Evolutionary conservation across 2,888 invertebrate genomes (phyloP), one percentile per base, ranked within the genome.

Genomic region (Acanthosepion pharaonis): DNA sequence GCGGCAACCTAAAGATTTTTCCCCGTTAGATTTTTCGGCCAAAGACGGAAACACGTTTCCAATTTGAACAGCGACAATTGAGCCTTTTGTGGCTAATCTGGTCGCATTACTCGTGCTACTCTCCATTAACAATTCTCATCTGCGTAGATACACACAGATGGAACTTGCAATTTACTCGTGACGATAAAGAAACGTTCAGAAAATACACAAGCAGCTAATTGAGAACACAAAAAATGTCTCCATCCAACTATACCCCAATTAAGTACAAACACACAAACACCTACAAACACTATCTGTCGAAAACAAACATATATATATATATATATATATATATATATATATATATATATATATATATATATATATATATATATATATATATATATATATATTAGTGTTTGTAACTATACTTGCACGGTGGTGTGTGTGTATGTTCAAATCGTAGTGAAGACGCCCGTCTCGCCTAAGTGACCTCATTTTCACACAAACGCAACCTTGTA

Each of bases 1-100:
- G 78, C 9, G 15, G 1, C 78, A 78, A 15, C 78, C 5, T 15
- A 78, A 78, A n/a, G n/a, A n/a, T 78, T 78, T 78, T n/a, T 11
- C 33, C 15, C 33, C 78, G 78, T n/a, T 11, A n/a, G 78, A 78
- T n/a, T 78, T 78, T 78, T 78, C 78, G n/a, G n/a, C 18, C 18
- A 33, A 78, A 78, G 78, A 78, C 78, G n/a, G 78, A 78, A 78
- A 78, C 78, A 78, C 78, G 78, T 78, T 78, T 78, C n/a, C 78
- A 78, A 78, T 78, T 78, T 78, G n/a, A 78, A 33, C 78, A 11
- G 78, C 78, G 8, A 78, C 78, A 78, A 78, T n/a, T 78, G 78
- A 33, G n/a, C 15, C 78, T 78, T 78, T 78, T 78, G 78, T 78
- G 11, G 18, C 11, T 78, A 78, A 78, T 78, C 78, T 78, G 9